Conservation (phyloP, 2,797 vertebrate species). For the Brachyalestes nurse region DNA sequence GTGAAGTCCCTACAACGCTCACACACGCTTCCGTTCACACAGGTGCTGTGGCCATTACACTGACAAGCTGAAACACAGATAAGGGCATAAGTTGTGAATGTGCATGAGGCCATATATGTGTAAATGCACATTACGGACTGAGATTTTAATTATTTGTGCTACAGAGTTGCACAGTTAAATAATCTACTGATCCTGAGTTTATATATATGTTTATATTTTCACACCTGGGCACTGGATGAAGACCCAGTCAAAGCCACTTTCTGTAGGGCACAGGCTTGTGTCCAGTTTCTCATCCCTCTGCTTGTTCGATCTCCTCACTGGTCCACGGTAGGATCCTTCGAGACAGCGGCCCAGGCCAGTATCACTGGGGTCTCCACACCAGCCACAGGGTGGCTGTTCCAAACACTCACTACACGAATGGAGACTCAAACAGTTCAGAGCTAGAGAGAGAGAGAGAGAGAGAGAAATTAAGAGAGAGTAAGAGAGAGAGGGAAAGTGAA, state of each 20-base stretch:
- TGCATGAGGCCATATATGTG: too few relatives aligned
- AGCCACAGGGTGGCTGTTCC: not conserved
- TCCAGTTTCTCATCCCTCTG: not conserved
- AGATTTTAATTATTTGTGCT: not conserved
- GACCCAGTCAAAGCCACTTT: conserved; percentile 84
- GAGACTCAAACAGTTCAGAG: not conserved
- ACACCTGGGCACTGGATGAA: conserved; percentile 90
- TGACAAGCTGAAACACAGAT: conserved; percentile 85
- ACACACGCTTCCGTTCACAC: conserved; percentile 90
- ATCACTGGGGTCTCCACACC: not conserved
- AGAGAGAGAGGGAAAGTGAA: too few relatives aligned
- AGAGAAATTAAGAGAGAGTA: too few relatives aligned
- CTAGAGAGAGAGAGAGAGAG: not conserved
- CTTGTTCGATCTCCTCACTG: not conserved
- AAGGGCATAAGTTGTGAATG: not conserved
- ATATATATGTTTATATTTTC: not conserved
- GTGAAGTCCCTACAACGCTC: conserved; percentile 97
- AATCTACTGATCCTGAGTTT: not conserved
- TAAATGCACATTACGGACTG: not conserved
- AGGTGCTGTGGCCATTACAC: conserved; percentile 98
- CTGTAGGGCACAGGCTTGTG: conserved; percentile 81
- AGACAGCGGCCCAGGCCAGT: not conserved
- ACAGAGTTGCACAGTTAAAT: not conserved
- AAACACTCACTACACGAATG: not conserved
- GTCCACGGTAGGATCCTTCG: not conserved